phyloP scores from a whole-genome alignment of 92 coral and sea anemone species.

The Porites rus region DNA sequence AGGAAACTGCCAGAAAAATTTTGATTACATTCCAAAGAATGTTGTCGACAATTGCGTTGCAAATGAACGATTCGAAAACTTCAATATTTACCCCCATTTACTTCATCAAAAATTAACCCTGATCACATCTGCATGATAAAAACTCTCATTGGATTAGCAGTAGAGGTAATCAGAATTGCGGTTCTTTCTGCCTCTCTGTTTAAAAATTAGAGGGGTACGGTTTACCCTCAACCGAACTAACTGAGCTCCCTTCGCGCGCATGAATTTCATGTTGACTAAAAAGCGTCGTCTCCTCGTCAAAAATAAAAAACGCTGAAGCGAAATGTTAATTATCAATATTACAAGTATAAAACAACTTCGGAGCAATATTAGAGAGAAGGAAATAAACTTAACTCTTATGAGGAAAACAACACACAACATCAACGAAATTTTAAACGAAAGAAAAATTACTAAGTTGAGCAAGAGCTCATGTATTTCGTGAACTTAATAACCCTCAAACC shows the following conservation, averaged over 20 bases:
- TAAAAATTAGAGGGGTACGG: neutral
- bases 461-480: neutral
- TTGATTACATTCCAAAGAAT: neutral
- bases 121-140: slow-evolving; percentile 20
- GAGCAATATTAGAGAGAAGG: slow-evolving; percentile 19
- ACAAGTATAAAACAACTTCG: neutral
- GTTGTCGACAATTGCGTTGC: neutral
- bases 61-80: neutral
- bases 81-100: neutral
- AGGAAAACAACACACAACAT: slow-evolving; percentile 22
- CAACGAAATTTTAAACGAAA: neutral
- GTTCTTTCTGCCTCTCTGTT: neutral
- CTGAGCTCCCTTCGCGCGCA: neutral
- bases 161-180: neutral
- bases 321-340: neutral
- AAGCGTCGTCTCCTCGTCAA: neutral
- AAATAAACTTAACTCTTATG: slow-evolving; percentile 36
- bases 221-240: neutral
- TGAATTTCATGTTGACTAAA: neutral
- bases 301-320: neutral
- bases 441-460: no score
- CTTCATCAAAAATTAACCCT: slow-evolving; percentile 21
- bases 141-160: slow-evolving; percentile 7
- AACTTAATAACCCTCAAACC: neutral
- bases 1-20: neutral